These are phyloP conservation scores for Xenus cinereus DNA, from an alignment of 2,113 vertebrate species.

Conservation along the genomic window DNA sequence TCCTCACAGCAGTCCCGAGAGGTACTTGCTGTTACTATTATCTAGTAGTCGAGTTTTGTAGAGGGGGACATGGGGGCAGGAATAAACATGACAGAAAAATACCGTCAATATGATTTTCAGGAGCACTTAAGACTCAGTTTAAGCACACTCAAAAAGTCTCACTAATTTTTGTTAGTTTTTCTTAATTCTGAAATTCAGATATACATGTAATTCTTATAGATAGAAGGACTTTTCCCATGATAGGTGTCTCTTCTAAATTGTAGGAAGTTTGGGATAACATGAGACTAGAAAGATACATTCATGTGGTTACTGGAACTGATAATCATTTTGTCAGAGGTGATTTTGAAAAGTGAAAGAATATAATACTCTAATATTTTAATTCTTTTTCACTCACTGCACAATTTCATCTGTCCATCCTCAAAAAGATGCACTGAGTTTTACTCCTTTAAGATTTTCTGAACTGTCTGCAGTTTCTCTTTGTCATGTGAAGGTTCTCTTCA, in stretches of 20 bases:
- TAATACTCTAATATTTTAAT: background rate
- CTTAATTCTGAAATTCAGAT: background rate
- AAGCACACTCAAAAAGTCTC: background rate
- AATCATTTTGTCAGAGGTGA: background rate
- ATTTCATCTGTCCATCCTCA: background rate
- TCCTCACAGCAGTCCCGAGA: background rate
- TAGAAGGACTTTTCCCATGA: background rate
- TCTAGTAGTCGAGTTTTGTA: background rate
- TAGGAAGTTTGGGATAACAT: background rate
- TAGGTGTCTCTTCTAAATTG: background rate
- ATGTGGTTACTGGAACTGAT: background rate
- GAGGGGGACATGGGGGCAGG: background rate
- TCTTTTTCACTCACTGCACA: background rate
- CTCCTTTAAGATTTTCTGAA: background rate
- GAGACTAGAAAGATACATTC: background rate
- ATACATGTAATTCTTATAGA: background rate
- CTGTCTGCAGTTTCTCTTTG: background rate
- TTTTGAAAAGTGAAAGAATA: background rate
- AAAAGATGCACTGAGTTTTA: background rate
- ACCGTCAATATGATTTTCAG: background rate
- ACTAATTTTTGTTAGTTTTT: background rate
- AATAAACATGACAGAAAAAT: background rate
- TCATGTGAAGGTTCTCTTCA: background rate
- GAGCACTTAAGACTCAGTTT: background rate
- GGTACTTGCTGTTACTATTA: background rate